Base-by-base conservation (phyloP, 1,140 invertebrate species). In the Drosophila funebris region DNA sequence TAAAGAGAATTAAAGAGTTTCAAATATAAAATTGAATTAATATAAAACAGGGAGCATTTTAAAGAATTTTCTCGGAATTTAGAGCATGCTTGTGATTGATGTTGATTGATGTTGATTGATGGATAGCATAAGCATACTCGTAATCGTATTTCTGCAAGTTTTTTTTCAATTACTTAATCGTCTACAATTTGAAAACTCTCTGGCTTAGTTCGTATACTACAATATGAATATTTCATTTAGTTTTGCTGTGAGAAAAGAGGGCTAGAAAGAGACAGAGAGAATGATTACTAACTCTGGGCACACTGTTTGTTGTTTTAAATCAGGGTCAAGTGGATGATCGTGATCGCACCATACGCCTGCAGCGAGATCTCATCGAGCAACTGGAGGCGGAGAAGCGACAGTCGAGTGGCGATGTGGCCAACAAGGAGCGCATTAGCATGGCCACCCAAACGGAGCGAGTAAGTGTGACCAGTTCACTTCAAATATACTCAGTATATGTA, bases 401-500 rank as follows among this genome's bases (percentile, higher is more conserved):
- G 60, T 57, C 74, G 24, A 61, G 16, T 22, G 48, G 63, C 60
- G 50, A 62, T 31, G 48, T 62, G 41, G 62, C 24, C 61, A 82
- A 90, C 66, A 85, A 92, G 83, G 72, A 91, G 78, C 70, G 76
- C 69, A 93, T 93, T 67, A 95, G 96, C 90, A 94, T 94, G 58
- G 94, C 95, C 54, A 96, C 95, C 39, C 95, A 96, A 91, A 96
- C 95, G 13, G 95, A 96, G 88, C 94, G 94, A 92, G 95, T 95
- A 93, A 71, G 80, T 76, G 29, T 43, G 41, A 50, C 20, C 27
- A 24, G 27, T 14, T 27, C 31, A 22, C 24, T 36, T 16, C 1
- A 33, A 18, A 5, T 7, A 14, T 14, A 56, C 16, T 54, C 31
- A 29, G 48, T n/a, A 39, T 36, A 37, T 52, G 16, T 46, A 9